phyloP scores from a whole-genome alignment of 2,113 vertebrate species.

The Albula glossodonta region DNA sequence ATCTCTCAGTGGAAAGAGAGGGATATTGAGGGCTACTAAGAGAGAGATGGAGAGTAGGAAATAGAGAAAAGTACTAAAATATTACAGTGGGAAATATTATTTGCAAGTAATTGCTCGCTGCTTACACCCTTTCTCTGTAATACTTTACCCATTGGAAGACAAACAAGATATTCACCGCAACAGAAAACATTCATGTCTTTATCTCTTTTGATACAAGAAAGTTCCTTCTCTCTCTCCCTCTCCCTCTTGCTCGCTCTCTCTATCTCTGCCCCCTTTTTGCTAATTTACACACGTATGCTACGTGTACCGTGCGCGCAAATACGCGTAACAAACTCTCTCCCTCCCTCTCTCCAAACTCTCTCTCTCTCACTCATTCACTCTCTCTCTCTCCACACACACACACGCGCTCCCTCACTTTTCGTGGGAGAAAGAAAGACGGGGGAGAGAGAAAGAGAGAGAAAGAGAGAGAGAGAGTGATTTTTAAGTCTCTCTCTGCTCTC shows the following conservation, averaged over 20 bases:
- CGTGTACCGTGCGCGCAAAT: background rate
- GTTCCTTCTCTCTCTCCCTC: conserved; percentile 30
- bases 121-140: background rate
- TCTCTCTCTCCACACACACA: conserved; percentile 30
- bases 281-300: conserved; percentile 29
- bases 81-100: background rate
- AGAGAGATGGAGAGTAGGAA: conserved; percentile 7
- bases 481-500: conserved; percentile 68
- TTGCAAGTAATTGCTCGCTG: background rate
- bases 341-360: conserved; percentile 20
- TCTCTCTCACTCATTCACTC: conserved; percentile 34
- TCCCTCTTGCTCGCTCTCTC: conserved; percentile 7
- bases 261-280: conserved; percentile 22
- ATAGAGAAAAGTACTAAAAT: conserved; percentile 10
- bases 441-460: conserved; percentile 63
- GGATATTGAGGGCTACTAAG: conserved; percentile 14
- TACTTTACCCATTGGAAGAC: background rate
- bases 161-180: background rate
- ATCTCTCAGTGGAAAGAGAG: background rate
- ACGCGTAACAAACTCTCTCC: conserved; percentile 2
- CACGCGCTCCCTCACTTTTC: conserved; percentile 54
- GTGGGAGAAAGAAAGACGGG: conserved; percentile 67
- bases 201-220: background rate
- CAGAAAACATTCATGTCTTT: background rate
- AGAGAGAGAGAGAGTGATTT: conserved; percentile 65